Conservation (phyloP, 2,113 vertebrate species). For the Polypterus bichir region DNA sequence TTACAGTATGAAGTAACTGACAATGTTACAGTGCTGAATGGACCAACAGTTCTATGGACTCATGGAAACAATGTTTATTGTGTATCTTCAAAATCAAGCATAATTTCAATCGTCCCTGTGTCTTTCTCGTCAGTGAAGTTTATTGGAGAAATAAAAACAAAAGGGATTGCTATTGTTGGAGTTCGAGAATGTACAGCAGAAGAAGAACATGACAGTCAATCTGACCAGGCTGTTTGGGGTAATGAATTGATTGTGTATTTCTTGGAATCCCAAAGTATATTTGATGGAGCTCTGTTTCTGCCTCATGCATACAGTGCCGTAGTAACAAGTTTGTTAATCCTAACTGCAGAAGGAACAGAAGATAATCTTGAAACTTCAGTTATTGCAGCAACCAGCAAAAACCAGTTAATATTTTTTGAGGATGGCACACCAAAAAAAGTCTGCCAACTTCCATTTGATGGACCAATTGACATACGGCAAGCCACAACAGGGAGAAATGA, state of each 20-base stretch:
- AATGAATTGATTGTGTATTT: slow-evolving; percentile 45
- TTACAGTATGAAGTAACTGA: slow-evolving; percentile 54
- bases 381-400: slow-evolving; percentile 55
- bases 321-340: slow-evolving; percentile 46
- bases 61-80: slow-evolving; percentile 45
- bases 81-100: slow-evolving; percentile 36
- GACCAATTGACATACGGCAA: slow-evolving; percentile 49
- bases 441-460: slow-evolving; percentile 66
- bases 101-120: slow-evolving; percentile 46
- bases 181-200: slow-evolving; percentile 20
- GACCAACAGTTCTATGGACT: slow-evolving; percentile 72
- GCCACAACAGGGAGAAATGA: slow-evolving; percentile 45
- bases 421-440: slow-evolving; percentile 56
- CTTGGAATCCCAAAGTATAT: slow-evolving; percentile 39
- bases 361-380: slow-evolving; percentile 39
- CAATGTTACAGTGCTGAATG: slow-evolving; percentile 48
- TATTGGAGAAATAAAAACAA: slow-evolving; percentile 50
- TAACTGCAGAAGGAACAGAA: slow-evolving; percentile 30
- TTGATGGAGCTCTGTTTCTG: slow-evolving; percentile 47
- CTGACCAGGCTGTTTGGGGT: slow-evolving; percentile 34
- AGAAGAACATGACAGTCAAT: slow-evolving; percentile 9
- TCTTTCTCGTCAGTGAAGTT: slow-evolving; percentile 51
- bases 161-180: slow-evolving; percentile 56
- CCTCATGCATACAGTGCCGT: slow-evolving; percentile 65
- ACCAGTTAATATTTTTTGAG: slow-evolving; percentile 72